Base-by-base conservation (phyloP, 2,113 vertebrate genomes). In the Xiphophorus couchianus region DNA sequence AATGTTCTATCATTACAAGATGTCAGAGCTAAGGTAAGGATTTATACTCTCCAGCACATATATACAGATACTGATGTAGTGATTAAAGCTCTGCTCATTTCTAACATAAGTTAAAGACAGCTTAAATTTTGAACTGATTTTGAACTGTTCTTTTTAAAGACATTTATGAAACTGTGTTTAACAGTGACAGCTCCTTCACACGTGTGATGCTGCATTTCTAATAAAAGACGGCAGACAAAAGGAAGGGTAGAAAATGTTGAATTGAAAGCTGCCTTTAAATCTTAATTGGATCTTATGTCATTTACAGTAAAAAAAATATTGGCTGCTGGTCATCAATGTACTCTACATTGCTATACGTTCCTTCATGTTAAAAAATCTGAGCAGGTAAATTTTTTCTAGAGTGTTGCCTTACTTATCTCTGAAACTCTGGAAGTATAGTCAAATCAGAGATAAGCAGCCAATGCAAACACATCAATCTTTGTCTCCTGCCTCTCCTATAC, bases 361-460 rank as follows among this genome's bases (percentile, higher is more conserved):
- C 62, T 80, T 31, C 39, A 31, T 61, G 35, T 77, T 76, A 69
- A 42, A 37, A 74, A 66, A 17, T 78, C 76, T 63, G n/a, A n/a
- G 76, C 35, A 70, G 77, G 60, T 80, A 51, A 69, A 89, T 81
- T 84, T 77, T 65, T 71, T 86, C 7, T 58, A 66, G 79, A 48
- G 79, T 37, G 44, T 78, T 86, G 77, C 58, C 80, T 81, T 68
- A 69, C 79, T 85, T 85, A 58, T 5, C 15, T 42, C 74, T 33
- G 73, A 75, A 90, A 81, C 89, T 85, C 80, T 86, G 85, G 83
- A 71, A 82, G 77, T n/a, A 77, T 89, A 86, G 85, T 88, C 58
- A 83, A 77, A 76, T 76, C 63, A 61, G 29, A 84, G 81, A 92
- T 90, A 79, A 84, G 73, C 84, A 81, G 75, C 28, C 39, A 28